A percentile compares a stretch with the other conserved stretches of the same genome.
Conservation (phyloP, 2,797 vertebrate species). For the Thripadectes ignobilis region DNA sequence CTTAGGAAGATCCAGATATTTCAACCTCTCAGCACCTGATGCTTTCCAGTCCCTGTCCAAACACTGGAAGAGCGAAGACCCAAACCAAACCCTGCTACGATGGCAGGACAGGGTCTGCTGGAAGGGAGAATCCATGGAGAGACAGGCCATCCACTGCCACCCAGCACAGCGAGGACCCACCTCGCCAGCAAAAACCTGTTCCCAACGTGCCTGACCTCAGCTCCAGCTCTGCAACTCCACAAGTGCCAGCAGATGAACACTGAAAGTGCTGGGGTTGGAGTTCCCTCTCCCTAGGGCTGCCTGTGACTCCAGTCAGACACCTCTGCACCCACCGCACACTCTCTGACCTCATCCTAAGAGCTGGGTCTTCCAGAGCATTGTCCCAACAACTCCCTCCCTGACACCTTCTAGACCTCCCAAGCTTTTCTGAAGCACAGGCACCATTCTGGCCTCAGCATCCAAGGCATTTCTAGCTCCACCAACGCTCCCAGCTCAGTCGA, state of each 20-base stretch:
- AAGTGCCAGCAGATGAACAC: not conserved
- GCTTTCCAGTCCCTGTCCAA: not conserved
- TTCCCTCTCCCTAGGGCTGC: not conserved
- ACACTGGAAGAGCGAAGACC: not conserved
- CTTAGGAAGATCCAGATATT: not conserved
- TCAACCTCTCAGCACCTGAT: not conserved
- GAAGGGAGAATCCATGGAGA: not conserved
- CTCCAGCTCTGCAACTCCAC: not conserved
- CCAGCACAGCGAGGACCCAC: not conserved
- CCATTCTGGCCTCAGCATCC: not conserved
- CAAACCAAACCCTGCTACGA: not conserved
- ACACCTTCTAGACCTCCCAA: not conserved
- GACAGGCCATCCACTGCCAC: not conserved
- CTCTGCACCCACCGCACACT: not conserved
- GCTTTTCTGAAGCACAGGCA: fast-evolving
- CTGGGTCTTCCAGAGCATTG: fast-evolving
- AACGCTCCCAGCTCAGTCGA: not conserved
- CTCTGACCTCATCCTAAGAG: fast-evolving
- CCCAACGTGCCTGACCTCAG: not conserved
- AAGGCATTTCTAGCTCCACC: not conserved
- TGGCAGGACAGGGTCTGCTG: not conserved
- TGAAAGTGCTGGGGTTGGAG: not conserved
- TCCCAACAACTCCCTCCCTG: not conserved
- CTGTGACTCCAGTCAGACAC: not conserved
- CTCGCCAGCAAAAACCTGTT: not conserved